phyloP scores from a whole-genome alignment of 2,113 vertebrate genomes.

The Rhabdomys dilectus region DNA sequence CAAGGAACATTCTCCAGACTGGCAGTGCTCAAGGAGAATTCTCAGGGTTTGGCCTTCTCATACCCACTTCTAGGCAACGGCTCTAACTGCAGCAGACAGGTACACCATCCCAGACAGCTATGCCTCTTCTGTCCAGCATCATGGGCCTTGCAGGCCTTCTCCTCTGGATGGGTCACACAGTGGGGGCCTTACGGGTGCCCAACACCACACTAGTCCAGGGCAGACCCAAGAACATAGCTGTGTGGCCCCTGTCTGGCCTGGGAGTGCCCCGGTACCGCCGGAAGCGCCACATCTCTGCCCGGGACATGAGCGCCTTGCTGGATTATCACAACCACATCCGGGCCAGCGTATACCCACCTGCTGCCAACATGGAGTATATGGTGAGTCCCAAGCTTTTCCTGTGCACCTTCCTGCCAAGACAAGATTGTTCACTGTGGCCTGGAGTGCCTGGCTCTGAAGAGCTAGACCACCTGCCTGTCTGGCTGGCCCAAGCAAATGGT shows the following conservation, averaged over 20 bases:
- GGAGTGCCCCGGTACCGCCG: constrained; percentile 80
- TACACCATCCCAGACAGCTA: constrained; percentile 63
- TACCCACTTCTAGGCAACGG: constrained; percentile 41
- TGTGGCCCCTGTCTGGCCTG: constrained; percentile 16
- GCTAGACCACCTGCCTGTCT: background rate
- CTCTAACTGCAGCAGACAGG: constrained; percentile 27
- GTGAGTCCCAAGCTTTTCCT: constrained; percentile 85
- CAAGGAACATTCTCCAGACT: background rate
- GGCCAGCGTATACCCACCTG: constrained; percentile 91
- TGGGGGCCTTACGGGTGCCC: constrained; percentile 76
- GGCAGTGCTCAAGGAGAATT: background rate
- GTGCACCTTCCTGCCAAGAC: background rate
- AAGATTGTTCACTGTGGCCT: background rate
- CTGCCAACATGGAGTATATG: constrained; percentile 96
- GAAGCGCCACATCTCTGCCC: constrained; percentile 87
- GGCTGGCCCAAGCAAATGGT: background rate
- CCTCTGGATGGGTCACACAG: constrained; percentile 86
- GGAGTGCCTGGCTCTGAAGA: background rate
- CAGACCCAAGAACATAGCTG: background rate
- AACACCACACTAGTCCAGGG: constrained; percentile 81
- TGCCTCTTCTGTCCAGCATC: constrained; percentile 83
- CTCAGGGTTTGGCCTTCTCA: constrained; percentile 34
- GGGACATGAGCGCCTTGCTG: constrained; percentile 89
- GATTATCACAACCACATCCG: constrained; percentile 93
- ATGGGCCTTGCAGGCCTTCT: constrained; percentile 87